These are phyloP conservation scores for Cheiracanthium punctorium DNA, from an alignment of 2,888 invertebrate genomes.

Conservation along the genomic window DNA sequence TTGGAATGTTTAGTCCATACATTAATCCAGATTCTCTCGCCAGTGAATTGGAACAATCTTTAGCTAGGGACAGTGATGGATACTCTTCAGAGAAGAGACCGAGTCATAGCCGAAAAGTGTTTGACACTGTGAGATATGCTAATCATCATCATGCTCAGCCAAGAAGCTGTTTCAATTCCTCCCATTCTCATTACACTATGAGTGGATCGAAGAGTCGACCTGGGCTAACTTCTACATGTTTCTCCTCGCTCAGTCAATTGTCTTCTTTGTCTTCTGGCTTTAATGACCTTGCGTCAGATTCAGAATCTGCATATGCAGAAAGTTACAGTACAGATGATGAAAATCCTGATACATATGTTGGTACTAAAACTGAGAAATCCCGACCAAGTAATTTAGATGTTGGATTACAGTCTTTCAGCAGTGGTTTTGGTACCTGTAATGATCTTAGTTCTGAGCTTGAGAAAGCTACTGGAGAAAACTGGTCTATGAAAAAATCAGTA, in stretches of 20 bases:
- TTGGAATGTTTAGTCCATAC: constrained; percentile 75
- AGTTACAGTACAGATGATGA: constrained; percentile 74
- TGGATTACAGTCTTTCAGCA: constrained; percentile 42
- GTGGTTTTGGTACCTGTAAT: constrained; percentile 55
- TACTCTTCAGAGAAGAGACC: constrained; percentile 65
- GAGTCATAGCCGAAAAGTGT: constrained; percentile 89
- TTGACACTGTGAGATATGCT: constrained; percentile 92
- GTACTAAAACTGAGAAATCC: constrained; percentile 40
- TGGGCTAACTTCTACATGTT: constrained; percentile 47
- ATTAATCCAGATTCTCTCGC: constrained; percentile 87
- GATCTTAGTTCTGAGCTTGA: constrained; percentile 42
- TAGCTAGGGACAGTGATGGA: constrained; percentile 70
- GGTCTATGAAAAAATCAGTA: constrained; percentile 41
- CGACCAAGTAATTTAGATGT: constrained; percentile 54
- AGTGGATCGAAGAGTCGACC: constrained; percentile 45
- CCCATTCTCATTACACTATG: constrained; percentile 71
- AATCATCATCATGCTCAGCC: constrained; percentile 74
- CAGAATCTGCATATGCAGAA: constrained; percentile 74
- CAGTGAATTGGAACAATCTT: constrained; percentile 86
- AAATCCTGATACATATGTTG: constrained; percentile 72
- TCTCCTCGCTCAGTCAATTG: constrained; percentile 67
- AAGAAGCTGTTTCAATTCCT: constrained; percentile 44
- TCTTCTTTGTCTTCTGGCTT: constrained; percentile 67
- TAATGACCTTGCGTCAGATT: constrained; percentile 74
- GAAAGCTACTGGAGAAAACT: constrained; percentile 29